Percentiles rank a stretch among this genome's conserved stretches.
Conservation (phyloP, 2,888 invertebrate species). For the Dicranocentrus wangi region DNA sequence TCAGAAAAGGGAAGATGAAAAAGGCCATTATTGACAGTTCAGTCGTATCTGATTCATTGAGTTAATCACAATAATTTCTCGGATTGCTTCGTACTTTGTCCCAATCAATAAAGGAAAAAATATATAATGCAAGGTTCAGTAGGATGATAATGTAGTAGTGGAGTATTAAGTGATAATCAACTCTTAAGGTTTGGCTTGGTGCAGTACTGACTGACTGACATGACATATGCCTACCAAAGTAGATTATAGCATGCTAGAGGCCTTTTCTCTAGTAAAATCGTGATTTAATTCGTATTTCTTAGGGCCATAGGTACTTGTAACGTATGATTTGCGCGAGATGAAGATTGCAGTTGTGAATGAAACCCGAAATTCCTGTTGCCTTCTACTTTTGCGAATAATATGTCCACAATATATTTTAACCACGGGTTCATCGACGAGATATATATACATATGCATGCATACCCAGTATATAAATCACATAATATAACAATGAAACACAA, state of each 20-base stretch:
- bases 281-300: neutral
- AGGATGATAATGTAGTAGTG: too few species aligned
- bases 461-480: too few species aligned
- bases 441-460: neutral
- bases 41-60: too few species aligned
- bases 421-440: neutral
- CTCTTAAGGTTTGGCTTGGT: too few species aligned
- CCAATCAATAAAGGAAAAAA: too few species aligned
- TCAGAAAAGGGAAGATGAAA: neutral
- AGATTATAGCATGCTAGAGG: too few species aligned
- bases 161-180: too few species aligned
- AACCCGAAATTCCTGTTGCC: slow-evolving; percentile 63
- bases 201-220: too few species aligned
- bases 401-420: neutral
- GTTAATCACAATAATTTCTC: too few species aligned
- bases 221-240: too few species aligned
- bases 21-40: neutral
- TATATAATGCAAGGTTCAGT: too few species aligned
- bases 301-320: neutral
- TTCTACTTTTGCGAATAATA: slow-evolving; percentile 16
- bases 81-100: too few species aligned
- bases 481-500: neutral
- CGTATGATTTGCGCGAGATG: slow-evolving; percentile 8
- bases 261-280: neutral
- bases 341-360: slow-evolving; percentile 44